Base-by-base conservation (phyloP, 1,140 invertebrate species). In the Drosophila albomicans region DNA sequence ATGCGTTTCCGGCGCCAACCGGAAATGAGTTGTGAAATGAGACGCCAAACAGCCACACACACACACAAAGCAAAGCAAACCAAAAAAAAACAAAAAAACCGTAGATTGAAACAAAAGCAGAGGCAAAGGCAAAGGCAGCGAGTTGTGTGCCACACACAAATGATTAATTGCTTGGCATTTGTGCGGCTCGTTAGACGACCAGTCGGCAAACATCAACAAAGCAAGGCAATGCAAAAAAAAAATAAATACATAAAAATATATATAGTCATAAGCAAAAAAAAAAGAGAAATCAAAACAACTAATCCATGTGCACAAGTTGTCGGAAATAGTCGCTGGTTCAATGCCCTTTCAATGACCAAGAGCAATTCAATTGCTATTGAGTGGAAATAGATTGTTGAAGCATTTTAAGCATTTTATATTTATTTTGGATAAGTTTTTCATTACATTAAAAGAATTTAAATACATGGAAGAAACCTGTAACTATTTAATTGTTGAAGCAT, bases 101-200 rank as follows among this genome's bases (percentile, higher is more conserved):
- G 8, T 35, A 7, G 3, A 43, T 43, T 43, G 28, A 13, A 70
- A 32, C 13, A 62, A 25, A 16, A 63, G 7, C 48, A 30, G 43
- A 63, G 30, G n/a, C 32, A 52, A 32, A 28, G 32, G 25, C 35
- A 64, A 57, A 63, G 54, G 15, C 59, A 43, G 46, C 11, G 41
- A 58, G 52, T 54, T 38, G 30, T 28, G 43, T 38, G 38, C 35
- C 65, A 58, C 45, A 56, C 38, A 8, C 59, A 72, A 78, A 75
- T 78, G 76, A 78, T 75, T 78, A 75, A 78, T 78, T 75, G 76
- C 66, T 64, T n/a, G 48, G 63, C 62, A 77, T 77, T 77, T 77
- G 75, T 73, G 69, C 69, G 63, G 69, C 75, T 77, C 75, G 75
- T 77, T 77, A 77, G 69, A 66, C 62, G 67, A 72, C 30, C 54